These are phyloP conservation scores for Formica exsecta DNA, from an alignment of 1,140 invertebrate species.

Conservation along the genomic window DNA sequence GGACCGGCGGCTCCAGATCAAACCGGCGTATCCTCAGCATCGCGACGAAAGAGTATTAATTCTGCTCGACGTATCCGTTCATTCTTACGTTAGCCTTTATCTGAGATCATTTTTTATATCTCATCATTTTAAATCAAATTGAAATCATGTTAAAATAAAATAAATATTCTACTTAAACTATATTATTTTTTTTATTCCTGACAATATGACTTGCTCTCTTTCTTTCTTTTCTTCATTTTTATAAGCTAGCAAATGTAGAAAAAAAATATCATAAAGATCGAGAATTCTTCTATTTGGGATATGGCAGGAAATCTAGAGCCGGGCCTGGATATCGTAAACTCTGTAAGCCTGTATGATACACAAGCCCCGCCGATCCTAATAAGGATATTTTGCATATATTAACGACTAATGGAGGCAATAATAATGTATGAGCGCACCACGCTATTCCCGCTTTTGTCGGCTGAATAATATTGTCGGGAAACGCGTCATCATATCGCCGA, in stretches of 20 bases:
- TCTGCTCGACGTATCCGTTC: no score
- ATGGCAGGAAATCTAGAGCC: background rate
- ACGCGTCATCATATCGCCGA: constrained; percentile 34
- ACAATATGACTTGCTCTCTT: background rate
- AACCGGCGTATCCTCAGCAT: background rate
- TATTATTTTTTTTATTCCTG: background rate
- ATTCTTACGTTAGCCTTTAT: constrained; percentile 10
- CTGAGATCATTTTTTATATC: background rate
- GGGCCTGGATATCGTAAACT: background rate
- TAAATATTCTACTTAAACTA: background rate
- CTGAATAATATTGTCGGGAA: constrained; percentile 51
- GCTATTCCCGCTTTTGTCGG: constrained; percentile 73
- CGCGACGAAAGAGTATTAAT: background rate
- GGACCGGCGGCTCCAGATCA: constrained; percentile 23
- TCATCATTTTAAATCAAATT: background rate
- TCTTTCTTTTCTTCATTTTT: background rate
- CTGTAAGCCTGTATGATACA: constrained; percentile 53
- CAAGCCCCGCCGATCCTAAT: constrained; percentile 76
- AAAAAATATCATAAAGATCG: background rate
- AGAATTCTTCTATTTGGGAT: background rate
- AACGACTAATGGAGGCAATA: constrained; percentile 83
- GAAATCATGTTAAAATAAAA: background rate
- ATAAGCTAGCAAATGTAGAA: no score
- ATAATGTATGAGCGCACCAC: constrained; percentile 63
- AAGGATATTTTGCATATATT: constrained; percentile 86